Evolutionary conservation across 2,113 vertebrate species (phyloP), one percentile per base, ranked within the genome.

Genomic region (Oncorhynchus masou): DNA sequence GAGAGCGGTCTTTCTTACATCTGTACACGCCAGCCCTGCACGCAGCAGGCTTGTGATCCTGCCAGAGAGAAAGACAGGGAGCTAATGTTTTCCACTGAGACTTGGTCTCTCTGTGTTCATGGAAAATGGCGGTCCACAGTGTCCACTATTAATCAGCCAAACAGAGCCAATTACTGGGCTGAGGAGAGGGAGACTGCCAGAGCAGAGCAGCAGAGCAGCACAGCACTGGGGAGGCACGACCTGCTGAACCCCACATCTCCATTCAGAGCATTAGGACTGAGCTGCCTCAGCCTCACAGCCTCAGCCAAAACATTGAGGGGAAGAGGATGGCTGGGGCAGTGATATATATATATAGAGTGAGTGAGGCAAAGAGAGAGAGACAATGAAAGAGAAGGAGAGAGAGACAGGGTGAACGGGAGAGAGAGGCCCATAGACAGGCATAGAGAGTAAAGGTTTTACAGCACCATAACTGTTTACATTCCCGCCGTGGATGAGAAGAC

Each of bases 131-230:
- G 82, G 83, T 91, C 89, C 84, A 87, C 89, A 90, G 81, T 84
- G 88, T 88, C 85, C 87, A 76, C 82, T 83, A 91, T 90, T 91
- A 91, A 91, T 92, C 90, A 91, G 83, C 86, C 84, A 87, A 90
- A 87, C 87, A 82, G 81, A 91, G 88, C 85, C 88, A 91, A 91
- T 92, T 91, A 91, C 77, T 86, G 78, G 70, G 74, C 85, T 51
- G 79, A 77, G 80, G 83, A 79, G 68, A 70, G 75, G 67, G 73
- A 65, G 48, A 19, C 39, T 45, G 39, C 39, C 39, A 51, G 71
- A 69, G 29, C n/a, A 13, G 69, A 48, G n/a, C 39, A 25, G 31
- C 31, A 34, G 31, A 34, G 34, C 31, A 34, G 39, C 22, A 3
- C 45, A 19, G 15, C 1, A 22, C 24, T 62, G 31, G 39, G 24